These are phyloP conservation scores for Sycobia sp. DNA, from an alignment of 1,140 invertebrate genomes.

Conservation along the genomic window DNA sequence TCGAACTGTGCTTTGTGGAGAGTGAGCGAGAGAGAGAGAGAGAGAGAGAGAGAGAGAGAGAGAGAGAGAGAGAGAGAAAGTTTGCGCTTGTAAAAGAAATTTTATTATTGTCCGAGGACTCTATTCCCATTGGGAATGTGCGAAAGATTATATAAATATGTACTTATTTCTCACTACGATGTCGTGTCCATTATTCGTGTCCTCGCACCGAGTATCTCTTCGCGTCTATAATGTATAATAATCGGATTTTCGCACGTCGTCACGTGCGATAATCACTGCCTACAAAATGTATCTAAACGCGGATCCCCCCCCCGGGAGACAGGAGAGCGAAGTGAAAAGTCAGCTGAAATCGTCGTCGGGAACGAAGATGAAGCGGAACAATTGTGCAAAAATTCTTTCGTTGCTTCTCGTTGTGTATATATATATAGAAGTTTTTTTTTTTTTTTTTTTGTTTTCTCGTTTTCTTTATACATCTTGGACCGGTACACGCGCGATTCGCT, in stretches of 20 bases:
- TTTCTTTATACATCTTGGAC: neutral
- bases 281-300: too few species aligned
- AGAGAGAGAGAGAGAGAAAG: too few species aligned
- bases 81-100: neutral
- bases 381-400: neutral
- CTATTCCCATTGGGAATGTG: neutral
- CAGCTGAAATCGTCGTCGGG: too few species aligned
- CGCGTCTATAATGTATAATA: too few species aligned
- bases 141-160: too few species aligned
- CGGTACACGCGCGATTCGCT: too few species aligned
- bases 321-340: neutral
- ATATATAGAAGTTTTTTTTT: too few species aligned
- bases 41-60: neutral
- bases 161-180: too few species aligned
- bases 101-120: neutral
- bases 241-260: neutral
- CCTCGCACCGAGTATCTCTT: neutral
- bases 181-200: neutral
- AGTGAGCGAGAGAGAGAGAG: neutral
- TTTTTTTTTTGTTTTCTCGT: too few species aligned
- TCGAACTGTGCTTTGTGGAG: too few species aligned
- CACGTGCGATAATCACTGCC: constrained; percentile 7
- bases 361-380: neutral
- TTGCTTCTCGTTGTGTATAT: neutral
- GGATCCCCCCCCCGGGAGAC: neutral